phyloP scores from a whole-genome alignment of 35 echinoderm and acorn worm genomes.

The Lytechinus pictus region DNA sequence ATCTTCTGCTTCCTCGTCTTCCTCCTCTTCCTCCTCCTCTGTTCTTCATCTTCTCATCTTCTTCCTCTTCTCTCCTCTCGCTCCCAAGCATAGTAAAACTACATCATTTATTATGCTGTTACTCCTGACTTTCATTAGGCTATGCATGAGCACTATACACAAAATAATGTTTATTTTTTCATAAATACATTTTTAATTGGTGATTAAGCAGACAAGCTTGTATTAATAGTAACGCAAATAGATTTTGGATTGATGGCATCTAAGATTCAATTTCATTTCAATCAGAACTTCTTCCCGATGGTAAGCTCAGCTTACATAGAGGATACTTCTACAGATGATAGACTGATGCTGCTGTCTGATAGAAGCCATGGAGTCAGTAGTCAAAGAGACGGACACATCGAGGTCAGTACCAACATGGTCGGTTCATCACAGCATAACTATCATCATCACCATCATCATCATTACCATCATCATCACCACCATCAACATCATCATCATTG shows the following conservation, averaged over 20 bases:
- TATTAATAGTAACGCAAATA: background rate
- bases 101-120: no score
- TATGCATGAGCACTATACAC: no score
- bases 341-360: conserved; percentile 64
- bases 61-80: no score
- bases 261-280: background rate
- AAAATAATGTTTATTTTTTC: no score
- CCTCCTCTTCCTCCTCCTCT: no score
- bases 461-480: no score
- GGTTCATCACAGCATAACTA: no score
- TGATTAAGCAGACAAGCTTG: background rate
- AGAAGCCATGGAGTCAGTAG: conserved; percentile 77
- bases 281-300: conserved; percentile 77
- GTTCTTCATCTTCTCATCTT: no score
- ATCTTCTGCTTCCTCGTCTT: background rate
- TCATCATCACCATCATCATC: no score
- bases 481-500: no score
- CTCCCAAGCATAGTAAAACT: no score
- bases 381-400: conserved; percentile 60
- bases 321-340: conserved; percentile 50
- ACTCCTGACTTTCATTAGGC: no score
- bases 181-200: background rate
- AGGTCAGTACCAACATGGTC: conserved; percentile 40
- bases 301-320: conserved; percentile 78
- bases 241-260: background rate